Percentiles rank a stretch among this genome's conserved stretches.
Conservation (phyloP, 1,140 invertebrate genomes). For the Eueides isabella region DNA sequence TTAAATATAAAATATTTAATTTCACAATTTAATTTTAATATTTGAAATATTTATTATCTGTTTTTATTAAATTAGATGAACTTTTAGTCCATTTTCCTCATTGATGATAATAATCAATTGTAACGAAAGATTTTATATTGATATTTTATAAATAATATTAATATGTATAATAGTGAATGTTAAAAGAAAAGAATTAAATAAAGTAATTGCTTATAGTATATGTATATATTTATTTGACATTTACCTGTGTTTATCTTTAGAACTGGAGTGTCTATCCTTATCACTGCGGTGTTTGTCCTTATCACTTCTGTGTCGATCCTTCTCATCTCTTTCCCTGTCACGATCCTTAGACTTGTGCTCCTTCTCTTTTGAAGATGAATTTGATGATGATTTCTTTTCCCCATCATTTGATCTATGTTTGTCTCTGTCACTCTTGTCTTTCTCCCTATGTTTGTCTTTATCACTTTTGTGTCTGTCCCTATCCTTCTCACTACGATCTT, state of each 20-base stretch:
- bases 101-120: too few species aligned
- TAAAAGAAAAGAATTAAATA: too few species aligned
- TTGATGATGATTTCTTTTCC: conserved; percentile 59
- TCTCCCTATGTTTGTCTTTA: conserved; percentile 80
- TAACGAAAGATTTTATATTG: too few species aligned
- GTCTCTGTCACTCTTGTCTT: conserved; percentile 82
- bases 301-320: conserved; percentile 65
- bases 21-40: too few species aligned
- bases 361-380: conserved; percentile 82
- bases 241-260: conserved; percentile 75
- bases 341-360: conserved; percentile 68
- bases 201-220: too few species aligned
- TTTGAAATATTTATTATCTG: too few species aligned
- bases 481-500: conserved; percentile 80
- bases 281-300: conserved; percentile 81
- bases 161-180: too few species aligned
- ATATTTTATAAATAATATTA: too few species aligned
- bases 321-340: conserved; percentile 82
- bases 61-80: too few species aligned
- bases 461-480: conserved; percentile 60
- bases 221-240: too few species aligned
- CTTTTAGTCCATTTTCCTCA: too few species aligned
- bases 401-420: conserved; percentile 44
- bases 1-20: too few species aligned
- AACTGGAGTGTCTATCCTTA: conserved; percentile 81